Percentiles rank a stretch among this genome's conserved stretches.
Evolutionary conservation across 2,797 vertebrate species (phyloP).

Genomic region (Sebastes alutus): DNA sequence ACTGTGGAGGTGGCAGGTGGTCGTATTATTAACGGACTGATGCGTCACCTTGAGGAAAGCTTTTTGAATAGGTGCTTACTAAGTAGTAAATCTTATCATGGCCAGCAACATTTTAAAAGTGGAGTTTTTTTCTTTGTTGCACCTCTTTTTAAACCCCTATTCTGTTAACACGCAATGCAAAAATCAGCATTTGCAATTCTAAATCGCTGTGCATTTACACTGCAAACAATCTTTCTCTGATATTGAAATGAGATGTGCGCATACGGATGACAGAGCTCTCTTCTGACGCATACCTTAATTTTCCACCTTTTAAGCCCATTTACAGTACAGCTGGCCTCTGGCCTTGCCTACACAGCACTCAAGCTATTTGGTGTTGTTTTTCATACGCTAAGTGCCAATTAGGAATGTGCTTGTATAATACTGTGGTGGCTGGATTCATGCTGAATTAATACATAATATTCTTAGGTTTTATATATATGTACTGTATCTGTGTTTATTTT

Average conservation of each 20-base stretch:
- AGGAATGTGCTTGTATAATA: constrained; percentile 32
- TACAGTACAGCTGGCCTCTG: constrained; percentile 36
- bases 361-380: constrained; percentile 64
- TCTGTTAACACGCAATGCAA: neutral
- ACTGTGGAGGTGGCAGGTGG: constrained; percentile 1
- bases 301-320: constrained; percentile 61
- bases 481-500: neutral
- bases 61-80: neutral
- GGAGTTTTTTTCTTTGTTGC: neutral
- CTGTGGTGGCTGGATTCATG: neutral
- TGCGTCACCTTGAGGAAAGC: neutral
- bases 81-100: neutral
- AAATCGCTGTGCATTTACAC: constrained; percentile 23
- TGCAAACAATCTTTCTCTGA: constrained; percentile 17
- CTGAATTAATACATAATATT: neutral
- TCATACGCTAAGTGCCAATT: constrained; percentile 58
- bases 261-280: constrained; percentile 12
- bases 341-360: constrained; percentile 63
- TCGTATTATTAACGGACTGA: neutral
- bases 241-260: neutral
- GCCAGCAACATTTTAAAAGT: neutral
- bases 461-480: neutral
- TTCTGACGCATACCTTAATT: constrained; percentile 45
- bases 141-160: neutral
- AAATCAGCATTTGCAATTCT: constrained; percentile 34